Evolutionary conservation across 2,888 invertebrate genomes (phyloP).

Genomic region (Conchocele bisecta): DNA sequence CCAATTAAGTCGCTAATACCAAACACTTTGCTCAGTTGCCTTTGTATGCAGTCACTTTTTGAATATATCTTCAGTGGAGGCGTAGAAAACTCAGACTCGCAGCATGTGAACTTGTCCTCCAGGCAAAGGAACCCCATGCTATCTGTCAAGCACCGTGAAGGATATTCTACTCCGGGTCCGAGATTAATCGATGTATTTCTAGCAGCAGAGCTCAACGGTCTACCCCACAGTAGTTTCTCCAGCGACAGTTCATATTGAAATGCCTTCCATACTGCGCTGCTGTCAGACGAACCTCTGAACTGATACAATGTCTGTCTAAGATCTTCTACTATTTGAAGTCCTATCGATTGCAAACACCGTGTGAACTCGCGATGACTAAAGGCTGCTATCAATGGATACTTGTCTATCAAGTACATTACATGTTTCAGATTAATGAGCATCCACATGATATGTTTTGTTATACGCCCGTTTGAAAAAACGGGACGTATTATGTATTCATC

Average conservation of each 20-base stretch:
- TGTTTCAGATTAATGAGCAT: neutral
- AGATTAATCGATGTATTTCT: neutral
- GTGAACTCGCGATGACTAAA: too few species aligned
- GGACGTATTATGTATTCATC: too few species aligned
- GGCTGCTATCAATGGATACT: slow-evolving; percentile 1
- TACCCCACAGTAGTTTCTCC: slow-evolving; percentile 15
- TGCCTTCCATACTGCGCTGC: neutral
- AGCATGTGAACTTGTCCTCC: neutral
- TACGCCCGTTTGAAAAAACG: too few species aligned
- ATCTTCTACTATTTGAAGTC: too few species aligned
- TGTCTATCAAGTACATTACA: neutral
- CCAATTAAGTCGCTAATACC: neutral
- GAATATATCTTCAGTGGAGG: neutral
- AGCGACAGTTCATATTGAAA: slow-evolving; percentile 4
- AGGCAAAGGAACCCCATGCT: slow-evolving; percentile 1
- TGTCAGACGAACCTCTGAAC: neutral
- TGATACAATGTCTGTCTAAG: too few species aligned
- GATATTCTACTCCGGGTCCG: neutral
- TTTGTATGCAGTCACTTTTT: neutral
- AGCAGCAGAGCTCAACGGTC: neutral
- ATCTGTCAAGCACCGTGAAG: slow-evolving; percentile 1
- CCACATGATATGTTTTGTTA: too few species aligned
- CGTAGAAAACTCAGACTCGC: neutral
- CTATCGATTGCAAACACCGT: too few species aligned
- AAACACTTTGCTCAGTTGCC: neutral